These are phyloP conservation scores for Callyntrura guangdongensis DNA, from an alignment of 2,888 invertebrate species.

Conservation along the genomic window DNA sequence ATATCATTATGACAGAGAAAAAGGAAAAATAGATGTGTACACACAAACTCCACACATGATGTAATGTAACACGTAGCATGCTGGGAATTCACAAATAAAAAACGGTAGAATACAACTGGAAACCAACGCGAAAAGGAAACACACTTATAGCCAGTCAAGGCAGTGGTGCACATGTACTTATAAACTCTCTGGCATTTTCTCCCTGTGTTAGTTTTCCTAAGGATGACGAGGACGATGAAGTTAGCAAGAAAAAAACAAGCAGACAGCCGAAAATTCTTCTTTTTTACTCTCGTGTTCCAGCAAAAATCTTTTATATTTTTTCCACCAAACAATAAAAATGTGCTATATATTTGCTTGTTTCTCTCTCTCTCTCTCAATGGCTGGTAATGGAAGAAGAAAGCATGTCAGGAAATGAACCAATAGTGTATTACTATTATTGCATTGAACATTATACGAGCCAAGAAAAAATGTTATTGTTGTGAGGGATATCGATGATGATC, in stretches of 20 bases:
- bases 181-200: constrained; percentile 65
- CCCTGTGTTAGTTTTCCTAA: constrained; percentile 20
- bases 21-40: constrained; percentile 8
- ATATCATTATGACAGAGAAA: constrained; percentile 27
- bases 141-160: background rate
- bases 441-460: background rate
- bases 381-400: background rate
- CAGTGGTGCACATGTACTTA: constrained; percentile 21
- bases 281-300: constrained; percentile 45
- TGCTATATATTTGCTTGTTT: no score
- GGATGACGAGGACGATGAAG: constrained; percentile 1
- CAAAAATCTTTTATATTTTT: constrained; percentile 33
- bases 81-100: constrained; percentile 7
- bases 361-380: no score
- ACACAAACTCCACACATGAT: background rate
- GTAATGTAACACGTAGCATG: constrained; percentile 9
- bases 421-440: constrained; percentile 40
- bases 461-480: constrained; percentile 29
- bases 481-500: background rate
- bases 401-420: constrained; percentile 68
- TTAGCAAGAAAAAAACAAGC: constrained; percentile 13
- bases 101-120: background rate
- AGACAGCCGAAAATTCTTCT: constrained; percentile 36
- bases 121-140: background rate
- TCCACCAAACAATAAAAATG: background rate